Evolutionary conservation across 2,113 vertebrate species (phyloP).

Genomic region (Leptobrachium ailaonicum): DNA sequence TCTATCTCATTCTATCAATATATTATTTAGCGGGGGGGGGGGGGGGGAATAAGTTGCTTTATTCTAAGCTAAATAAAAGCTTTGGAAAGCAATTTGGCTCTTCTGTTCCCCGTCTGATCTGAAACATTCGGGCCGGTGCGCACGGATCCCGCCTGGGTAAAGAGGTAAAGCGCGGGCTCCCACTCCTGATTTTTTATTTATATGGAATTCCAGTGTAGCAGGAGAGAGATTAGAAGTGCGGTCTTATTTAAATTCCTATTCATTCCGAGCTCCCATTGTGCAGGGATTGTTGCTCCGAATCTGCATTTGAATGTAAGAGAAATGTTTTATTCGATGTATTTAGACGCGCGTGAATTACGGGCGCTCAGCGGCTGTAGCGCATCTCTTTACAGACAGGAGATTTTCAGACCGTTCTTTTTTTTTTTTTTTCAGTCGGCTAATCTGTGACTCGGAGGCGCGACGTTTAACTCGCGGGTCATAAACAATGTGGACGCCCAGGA

Average conservation of each 20-base stretch:
- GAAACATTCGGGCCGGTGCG: no score
- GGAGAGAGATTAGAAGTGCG: conserved; percentile 12
- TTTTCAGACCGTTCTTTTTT: background rate
- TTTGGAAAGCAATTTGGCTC: conserved; percentile 3
- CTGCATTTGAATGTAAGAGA: conserved; percentile 36
- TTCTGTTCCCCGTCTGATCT: no score
- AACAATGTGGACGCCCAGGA: background rate
- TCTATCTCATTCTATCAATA: background rate
- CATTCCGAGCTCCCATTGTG: conserved; percentile 4
- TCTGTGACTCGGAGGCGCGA: no score
- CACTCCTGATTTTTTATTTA: background rate
- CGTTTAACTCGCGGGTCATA: background rate
- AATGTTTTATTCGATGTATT: conserved; percentile 22
- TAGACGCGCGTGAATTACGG: conserved; percentile 16
- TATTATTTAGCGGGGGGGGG: background rate
- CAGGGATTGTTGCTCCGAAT: conserved; percentile 23
- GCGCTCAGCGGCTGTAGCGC: background rate
- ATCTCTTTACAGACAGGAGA: background rate
- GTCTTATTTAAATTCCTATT: conserved; percentile 23
- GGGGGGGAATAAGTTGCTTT: no score
- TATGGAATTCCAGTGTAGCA: conserved; percentile 29
- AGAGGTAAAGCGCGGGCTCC: background rate
- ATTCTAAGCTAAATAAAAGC: background rate
- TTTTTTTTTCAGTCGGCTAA: no score
- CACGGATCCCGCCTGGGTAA: background rate